phyloP scores from a whole-genome alignment of 2,888 invertebrate genomes.

The Epiblema foenella region DNA sequence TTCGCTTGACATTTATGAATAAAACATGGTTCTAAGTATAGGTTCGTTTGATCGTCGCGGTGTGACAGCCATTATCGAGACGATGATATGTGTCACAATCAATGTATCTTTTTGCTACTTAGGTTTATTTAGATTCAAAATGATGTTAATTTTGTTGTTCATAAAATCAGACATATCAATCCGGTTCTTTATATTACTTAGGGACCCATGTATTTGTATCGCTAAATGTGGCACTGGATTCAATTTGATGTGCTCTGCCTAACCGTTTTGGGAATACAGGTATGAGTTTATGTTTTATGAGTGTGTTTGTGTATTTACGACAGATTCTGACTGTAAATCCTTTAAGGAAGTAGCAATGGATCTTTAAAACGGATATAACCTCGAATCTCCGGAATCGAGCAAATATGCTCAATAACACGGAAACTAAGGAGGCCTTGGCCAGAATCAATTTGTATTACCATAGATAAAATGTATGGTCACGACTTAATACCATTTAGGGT shows the following conservation, averaged over 20 bases:
- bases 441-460: constrained; percentile 49
- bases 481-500: constrained; percentile 21
- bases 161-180: not conserved
- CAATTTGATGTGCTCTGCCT: no score
- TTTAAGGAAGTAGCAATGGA: constrained; percentile 73
- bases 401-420: constrained; percentile 58
- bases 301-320: no score
- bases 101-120: not conserved
- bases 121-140: not conserved
- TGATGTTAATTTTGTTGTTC: not conserved
- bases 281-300: no score
- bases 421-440: constrained; percentile 58
- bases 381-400: constrained; percentile 72
- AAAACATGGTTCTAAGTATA: constrained; percentile 38
- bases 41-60: constrained; percentile 29
- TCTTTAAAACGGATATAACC: constrained; percentile 68
- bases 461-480: constrained; percentile 36
- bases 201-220: no score
- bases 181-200: no score
- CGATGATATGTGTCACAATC: constrained; percentile 8
- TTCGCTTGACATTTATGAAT: constrained; percentile 38
- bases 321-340: constrained; percentile 52
- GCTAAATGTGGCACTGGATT: no score
- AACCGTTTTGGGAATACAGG: no score
- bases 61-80: constrained; percentile 14